Evolutionary conservation across 2,888 invertebrate genomes (phyloP).

Genomic region (Conchocele bisecta): DNA sequence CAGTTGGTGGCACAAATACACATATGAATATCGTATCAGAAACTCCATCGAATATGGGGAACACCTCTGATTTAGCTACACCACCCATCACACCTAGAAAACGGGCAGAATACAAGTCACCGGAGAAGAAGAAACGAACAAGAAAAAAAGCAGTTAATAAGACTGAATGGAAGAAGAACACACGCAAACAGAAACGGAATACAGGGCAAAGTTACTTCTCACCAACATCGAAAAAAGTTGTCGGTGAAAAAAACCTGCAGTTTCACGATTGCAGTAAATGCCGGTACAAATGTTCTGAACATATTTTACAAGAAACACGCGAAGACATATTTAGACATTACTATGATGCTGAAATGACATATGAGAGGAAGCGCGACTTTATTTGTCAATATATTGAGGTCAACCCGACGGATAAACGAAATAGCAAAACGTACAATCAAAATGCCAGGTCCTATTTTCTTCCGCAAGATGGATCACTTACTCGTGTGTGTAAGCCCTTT

Average conservation of each 20-base stretch:
- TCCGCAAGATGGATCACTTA: no score
- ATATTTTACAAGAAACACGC: background rate
- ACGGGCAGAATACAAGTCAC: background rate
- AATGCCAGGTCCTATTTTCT: constrained; percentile 20
- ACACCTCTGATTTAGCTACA: no score
- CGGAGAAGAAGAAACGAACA: constrained; percentile 1
- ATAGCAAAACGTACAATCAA: constrained; percentile 3
- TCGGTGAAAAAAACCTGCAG: background rate
- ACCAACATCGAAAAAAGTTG: background rate
- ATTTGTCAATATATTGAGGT: constrained; percentile 13
- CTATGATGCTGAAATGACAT: constrained; percentile 1
- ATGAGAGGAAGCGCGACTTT: constrained; percentile 4
- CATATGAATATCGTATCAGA: no score
- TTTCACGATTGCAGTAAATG: constrained; percentile 6
- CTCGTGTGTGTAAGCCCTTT: no score
- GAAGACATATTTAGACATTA: constrained; percentile 2
- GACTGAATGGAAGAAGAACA: constrained; percentile 15
- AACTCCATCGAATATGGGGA: no score
- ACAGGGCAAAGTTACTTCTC: constrained; percentile 20
- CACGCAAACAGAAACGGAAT: background rate
- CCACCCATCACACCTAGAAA: background rate
- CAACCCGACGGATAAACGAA: background rate
- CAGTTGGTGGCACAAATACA: no score
- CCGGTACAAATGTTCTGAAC: constrained; percentile 4
- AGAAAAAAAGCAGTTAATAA: constrained; percentile 12